A percentile compares a stretch with the other conserved stretches of the same genome.
phyloP scores from a whole-genome alignment of 92 coral and sea anemone species.

The Phenganax subtilis region DNA sequence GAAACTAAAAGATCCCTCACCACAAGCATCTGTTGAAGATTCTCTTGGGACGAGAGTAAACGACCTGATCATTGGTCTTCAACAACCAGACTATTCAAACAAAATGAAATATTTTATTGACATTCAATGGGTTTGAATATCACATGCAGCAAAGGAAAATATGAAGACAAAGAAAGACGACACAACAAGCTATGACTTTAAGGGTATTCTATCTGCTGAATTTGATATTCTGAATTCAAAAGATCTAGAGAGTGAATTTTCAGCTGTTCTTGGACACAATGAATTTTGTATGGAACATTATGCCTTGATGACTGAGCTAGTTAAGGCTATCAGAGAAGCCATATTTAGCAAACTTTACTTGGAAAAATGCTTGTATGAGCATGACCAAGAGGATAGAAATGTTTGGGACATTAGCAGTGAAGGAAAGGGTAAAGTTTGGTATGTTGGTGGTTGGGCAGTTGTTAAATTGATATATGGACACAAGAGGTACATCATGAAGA shows the following conservation, averaged over 20 bases:
- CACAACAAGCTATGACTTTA: background rate
- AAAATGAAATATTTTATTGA: conserved; percentile 8
- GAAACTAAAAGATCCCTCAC: conserved; percentile 6
- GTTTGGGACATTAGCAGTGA: conserved; percentile 34
- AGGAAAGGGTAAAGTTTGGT: conserved; percentile 45
- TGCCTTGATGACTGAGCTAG: background rate
- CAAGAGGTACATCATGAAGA: conserved; percentile 39
- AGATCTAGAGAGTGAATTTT: background rate
- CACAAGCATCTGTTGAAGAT: conserved; percentile 5
- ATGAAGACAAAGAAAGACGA: conserved; percentile 3
- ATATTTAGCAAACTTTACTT: background rate
- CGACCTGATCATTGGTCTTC: background rate
- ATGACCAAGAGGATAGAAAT: conserved; percentile 1
- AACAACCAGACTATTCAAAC: background rate
- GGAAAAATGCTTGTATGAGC: background rate
- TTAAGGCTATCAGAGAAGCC: conserved; percentile 1
- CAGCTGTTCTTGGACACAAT: background rate
- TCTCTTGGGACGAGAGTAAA: background rate
- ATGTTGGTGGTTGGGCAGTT: conserved; percentile 48
- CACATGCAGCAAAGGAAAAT: background rate
- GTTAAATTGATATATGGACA: conserved; percentile 28
- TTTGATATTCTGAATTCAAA: background rate
- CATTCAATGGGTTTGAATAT: background rate
- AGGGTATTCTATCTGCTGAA: background rate
- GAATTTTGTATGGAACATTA: background rate